phyloP scores from a whole-genome alignment of 2,888 invertebrate genomes.

The Agonopterix arenella region DNA sequence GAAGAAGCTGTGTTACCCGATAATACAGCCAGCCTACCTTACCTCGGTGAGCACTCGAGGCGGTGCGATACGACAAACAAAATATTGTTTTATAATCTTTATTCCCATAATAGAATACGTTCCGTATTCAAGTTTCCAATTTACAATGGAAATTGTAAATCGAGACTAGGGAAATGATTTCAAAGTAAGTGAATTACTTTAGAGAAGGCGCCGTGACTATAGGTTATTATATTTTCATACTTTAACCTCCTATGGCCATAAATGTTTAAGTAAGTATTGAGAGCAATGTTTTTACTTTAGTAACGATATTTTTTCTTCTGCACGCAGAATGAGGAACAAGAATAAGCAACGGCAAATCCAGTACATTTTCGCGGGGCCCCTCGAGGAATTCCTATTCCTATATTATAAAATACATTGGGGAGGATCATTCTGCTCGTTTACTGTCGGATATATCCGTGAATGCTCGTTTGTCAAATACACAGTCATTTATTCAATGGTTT shows the following conservation, averaged over 20 bases:
- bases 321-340: conserved; percentile 28
- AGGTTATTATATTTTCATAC: no score
- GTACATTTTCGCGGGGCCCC: conserved; percentile 57
- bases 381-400: conserved; percentile 56
- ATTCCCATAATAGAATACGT: conserved; percentile 15
- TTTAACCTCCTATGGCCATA: no score
- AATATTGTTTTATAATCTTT: conserved; percentile 39
- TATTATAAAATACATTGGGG: conserved; percentile 70
- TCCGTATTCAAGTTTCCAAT: conserved; percentile 16
- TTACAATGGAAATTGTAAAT: conserved; percentile 14
- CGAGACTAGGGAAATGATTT: conserved; percentile 1
- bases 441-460: conserved; percentile 68
- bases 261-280: conserved; percentile 6
- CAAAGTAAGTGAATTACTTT: no score
- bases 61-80: conserved; percentile 20
- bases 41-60: conserved; percentile 12
- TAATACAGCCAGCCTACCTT: conserved; percentile 17
- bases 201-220: no score
- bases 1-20: conserved; percentile 46
- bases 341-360: conserved; percentile 53
- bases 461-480: conserved; percentile 75
- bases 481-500: conserved; percentile 72
- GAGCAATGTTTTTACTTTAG: conserved; percentile 6
- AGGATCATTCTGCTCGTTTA: conserved; percentile 69
- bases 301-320: background rate